A percentile compares a stretch with the other conserved stretches of the same genome.
Conservation (phyloP, 2,888 invertebrate species). For the Diploptera punctata region DNA sequence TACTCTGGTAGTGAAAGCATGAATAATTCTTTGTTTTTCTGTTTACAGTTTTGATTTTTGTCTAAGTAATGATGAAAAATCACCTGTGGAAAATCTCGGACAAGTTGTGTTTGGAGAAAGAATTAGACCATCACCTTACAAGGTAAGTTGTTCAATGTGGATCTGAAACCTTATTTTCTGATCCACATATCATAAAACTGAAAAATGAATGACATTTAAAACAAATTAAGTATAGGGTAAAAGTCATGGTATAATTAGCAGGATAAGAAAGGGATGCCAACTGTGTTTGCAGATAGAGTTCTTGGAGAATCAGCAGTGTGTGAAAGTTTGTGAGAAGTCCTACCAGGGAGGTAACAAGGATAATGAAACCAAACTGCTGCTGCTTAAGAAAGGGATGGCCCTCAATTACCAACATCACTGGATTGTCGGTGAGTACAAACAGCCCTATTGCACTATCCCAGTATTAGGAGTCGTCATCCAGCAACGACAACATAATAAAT, state of each 20-base stretch:
- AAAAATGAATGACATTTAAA: too few species aligned
- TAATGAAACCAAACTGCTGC: conserved; percentile 74
- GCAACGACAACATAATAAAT: too few species aligned
- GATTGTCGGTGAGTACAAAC: conserved; percentile 77
- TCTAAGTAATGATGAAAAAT: conserved; percentile 67
- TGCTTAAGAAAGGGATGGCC: conserved; percentile 89
- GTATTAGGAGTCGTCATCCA: too few species aligned
- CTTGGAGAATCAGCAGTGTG: conserved; percentile 71
- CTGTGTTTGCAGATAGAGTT: conserved; percentile 69
- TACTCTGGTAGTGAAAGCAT: too few species aligned
- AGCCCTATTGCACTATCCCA: too few species aligned
- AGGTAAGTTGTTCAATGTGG: conserved; percentile 59
- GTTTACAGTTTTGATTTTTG: conserved; percentile 91
- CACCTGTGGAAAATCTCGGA: conserved; percentile 96
- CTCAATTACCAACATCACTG: conserved; percentile 99
- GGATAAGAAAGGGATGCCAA: too few species aligned
- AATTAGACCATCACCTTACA: conserved; percentile 92
- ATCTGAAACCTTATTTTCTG: not conserved
- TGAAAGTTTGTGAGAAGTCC: conserved; percentile 66
- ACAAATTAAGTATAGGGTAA: too few species aligned
- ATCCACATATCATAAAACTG: too few species aligned
- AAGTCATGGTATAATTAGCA: too few species aligned
- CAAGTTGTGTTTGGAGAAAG: conserved; percentile 99
- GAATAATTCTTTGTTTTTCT: too few species aligned
- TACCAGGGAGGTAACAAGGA: conserved; percentile 73